Conservation (phyloP, 2,797 vertebrate species). For the Poecilia wingei region DNA sequence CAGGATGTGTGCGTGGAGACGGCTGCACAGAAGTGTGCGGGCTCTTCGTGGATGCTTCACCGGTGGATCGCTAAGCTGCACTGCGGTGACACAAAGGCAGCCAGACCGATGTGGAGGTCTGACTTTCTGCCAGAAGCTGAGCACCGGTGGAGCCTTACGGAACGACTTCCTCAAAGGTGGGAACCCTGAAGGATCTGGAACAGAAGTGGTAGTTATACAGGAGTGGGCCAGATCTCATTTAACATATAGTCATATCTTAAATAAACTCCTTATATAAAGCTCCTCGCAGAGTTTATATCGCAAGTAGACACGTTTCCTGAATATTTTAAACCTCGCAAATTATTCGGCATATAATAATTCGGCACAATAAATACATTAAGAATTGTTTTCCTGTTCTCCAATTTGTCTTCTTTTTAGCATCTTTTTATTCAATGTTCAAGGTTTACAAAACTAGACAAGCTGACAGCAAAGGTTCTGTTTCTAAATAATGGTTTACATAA, state of each 20-base stretch:
- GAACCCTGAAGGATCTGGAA: not conserved
- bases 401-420: too few species aligned
- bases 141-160: conserved; percentile 36
- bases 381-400: not conserved
- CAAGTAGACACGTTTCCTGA: not conserved
- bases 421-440: not conserved
- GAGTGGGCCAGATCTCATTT: not conserved
- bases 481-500: not conserved
- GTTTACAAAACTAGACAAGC: not conserved
- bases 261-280: not conserved
- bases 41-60: not conserved
- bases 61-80: not conserved
- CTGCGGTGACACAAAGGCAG: not conserved
- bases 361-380: not conserved
- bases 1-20: conserved; percentile 55
- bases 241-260: not conserved
- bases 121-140: conserved; percentile 36
- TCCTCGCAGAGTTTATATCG: not conserved
- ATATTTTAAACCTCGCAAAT: not conserved
- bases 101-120: not conserved
- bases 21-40: conserved; percentile 25
- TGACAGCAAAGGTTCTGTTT: not conserved
- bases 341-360: conserved; percentile 12
- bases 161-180: conserved; percentile 78
- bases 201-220: fast-evolving